These are phyloP conservation scores for Apostichopus leukothele DNA, from an alignment of 53 echinoderm and acorn worm genomes.

Conservation along the genomic window DNA sequence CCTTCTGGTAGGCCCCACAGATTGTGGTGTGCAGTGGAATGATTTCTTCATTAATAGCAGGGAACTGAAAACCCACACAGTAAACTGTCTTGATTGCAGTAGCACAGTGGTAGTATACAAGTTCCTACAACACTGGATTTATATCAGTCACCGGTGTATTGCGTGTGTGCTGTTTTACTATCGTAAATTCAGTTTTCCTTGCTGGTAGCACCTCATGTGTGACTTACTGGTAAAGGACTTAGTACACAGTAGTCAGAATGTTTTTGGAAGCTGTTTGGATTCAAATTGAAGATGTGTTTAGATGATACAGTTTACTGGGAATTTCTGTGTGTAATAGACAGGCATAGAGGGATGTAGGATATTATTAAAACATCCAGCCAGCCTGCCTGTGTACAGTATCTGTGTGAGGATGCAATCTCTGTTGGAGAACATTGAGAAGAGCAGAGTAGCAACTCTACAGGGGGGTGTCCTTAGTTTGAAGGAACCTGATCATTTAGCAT, in stretches of 20 bases:
- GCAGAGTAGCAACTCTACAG: background rate
- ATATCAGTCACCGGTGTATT: too few relatives aligned
- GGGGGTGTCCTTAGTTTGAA: background rate
- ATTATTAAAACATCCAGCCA: too few relatives aligned
- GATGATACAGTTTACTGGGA: too few relatives aligned
- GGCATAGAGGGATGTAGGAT: too few relatives aligned
- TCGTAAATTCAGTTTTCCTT: background rate
- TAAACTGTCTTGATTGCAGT: background rate
- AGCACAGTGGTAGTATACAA: background rate
- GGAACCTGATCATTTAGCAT: background rate
- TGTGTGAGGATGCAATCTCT: slow-evolving; percentile 8
- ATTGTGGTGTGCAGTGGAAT: background rate
- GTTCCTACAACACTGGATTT: background rate
- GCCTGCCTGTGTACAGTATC: background rate
- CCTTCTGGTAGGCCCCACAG: background rate
- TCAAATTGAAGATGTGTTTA: too few relatives aligned
- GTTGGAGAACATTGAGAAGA: slow-evolving; percentile 15
- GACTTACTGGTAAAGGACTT: background rate
- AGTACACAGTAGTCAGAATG: too few relatives aligned
- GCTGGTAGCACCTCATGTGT: background rate
- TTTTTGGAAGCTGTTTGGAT: too few relatives aligned
- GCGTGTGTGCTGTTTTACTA: too few relatives aligned
- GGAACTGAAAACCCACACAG: background rate
- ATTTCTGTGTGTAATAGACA: too few relatives aligned
- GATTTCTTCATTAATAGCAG: background rate